Conservation (phyloP, 2,113 vertebrate genomes). For the Syrrhaptes paradoxus region DNA sequence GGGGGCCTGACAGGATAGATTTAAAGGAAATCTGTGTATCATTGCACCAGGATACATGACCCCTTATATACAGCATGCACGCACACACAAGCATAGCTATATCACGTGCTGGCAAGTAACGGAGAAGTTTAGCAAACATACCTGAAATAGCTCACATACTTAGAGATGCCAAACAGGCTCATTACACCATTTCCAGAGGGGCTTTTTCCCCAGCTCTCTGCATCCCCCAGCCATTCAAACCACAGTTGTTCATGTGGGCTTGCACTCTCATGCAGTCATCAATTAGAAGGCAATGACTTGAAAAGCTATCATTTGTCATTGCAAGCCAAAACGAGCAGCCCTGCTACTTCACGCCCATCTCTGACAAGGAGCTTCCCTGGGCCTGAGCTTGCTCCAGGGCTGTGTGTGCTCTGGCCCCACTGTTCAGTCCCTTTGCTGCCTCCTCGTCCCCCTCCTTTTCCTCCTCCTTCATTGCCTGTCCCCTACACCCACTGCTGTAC, state of each 20-base stretch:
- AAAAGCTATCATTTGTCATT: neutral
- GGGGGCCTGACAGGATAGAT: neutral
- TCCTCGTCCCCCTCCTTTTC: neutral
- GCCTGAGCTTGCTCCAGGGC: neutral
- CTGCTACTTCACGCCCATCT: neutral
- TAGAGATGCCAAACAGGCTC: neutral
- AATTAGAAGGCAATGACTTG: neutral
- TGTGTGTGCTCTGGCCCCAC: neutral
- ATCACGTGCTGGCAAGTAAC: constrained; percentile 38
- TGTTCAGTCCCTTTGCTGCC: rapidly evolving
- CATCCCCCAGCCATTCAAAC: neutral
- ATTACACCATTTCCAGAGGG: neutral
- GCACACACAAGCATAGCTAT: neutral
- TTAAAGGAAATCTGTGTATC: neutral
- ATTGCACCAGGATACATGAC: neutral
- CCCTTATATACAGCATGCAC: neutral
- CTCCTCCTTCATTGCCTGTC: neutral
- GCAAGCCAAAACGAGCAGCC: neutral
- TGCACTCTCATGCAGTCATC: neutral
- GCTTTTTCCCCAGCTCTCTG: neutral
- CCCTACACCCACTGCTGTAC: neutral
- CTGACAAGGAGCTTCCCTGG: neutral
- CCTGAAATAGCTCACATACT: constrained; percentile 38
- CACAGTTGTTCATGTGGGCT: neutral
- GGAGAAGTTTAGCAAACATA: constrained; percentile 30